These are phyloP conservation scores for Larimichthys crocea DNA, from an alignment of 2,113 vertebrate genomes.

Conservation along the genomic window DNA sequence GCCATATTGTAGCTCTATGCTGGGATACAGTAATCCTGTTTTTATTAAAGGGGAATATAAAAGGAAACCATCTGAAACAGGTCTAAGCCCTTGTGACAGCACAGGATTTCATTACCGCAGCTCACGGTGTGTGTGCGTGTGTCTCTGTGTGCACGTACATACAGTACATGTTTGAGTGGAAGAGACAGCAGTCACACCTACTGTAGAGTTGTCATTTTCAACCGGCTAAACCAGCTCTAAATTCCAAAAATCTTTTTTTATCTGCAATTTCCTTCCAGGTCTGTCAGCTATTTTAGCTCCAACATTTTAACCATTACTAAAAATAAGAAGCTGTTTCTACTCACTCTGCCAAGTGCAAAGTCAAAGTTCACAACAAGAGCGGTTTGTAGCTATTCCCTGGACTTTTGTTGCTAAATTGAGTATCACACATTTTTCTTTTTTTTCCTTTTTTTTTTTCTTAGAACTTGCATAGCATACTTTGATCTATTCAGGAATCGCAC, in stretches of 20 bases:
- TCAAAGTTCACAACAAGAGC: slow-evolving; percentile 15
- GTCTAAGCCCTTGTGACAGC: slow-evolving; percentile 65
- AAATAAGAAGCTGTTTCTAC: slow-evolving; percentile 10
- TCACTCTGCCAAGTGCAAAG: slow-evolving; percentile 2
- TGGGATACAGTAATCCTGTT: slow-evolving; percentile 70
- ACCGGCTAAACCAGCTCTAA: slow-evolving; percentile 1
- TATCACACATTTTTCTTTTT: slow-evolving; percentile 16
- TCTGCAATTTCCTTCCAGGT: not conserved
- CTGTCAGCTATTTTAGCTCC: not conserved
- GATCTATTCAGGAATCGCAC: slow-evolving; percentile 58
- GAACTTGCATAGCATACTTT: slow-evolving; percentile 42
- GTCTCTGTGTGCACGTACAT: not conserved
- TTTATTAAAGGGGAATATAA: slow-evolving; percentile 81
- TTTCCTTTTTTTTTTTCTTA: slow-evolving; percentile 1
- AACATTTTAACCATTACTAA: not conserved
- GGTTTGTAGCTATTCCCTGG: slow-evolving; percentile 2
- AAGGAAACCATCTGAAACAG: slow-evolving; percentile 71
- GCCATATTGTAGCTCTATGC: slow-evolving; percentile 51
- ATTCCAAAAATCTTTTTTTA: not conserved
- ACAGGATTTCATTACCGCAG: slow-evolving; percentile 70
- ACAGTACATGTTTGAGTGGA: not conserved
- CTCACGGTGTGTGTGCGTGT: slow-evolving; percentile 17
- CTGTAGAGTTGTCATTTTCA: slow-evolving; percentile 14
- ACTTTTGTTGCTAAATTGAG: slow-evolving; percentile 39
- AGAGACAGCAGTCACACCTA: not conserved